Evolutionary conservation across 1,140 invertebrate species (phyloP), one percentile per base, ranked within the genome.

Genomic region (Manduca sexta): DNA sequence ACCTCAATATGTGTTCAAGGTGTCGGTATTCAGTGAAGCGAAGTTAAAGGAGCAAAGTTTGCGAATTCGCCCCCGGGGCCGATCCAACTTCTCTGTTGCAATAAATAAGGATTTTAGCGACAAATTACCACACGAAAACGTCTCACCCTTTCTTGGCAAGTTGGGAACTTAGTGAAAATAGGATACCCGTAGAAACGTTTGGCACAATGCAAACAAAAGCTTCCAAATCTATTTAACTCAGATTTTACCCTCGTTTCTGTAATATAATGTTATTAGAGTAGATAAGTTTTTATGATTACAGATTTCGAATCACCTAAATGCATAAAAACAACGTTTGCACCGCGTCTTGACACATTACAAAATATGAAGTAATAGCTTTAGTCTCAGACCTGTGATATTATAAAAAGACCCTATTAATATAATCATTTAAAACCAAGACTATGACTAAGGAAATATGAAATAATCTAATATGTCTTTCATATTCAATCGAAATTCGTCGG

Each of bases 61-160:
- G 45, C 61, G 70, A 72, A 69, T 69, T 77, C 64, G 61, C 76
- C 72, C 75, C 62, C 69, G 76, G 69, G 75, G 66, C 71, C 74
- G 75, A 77, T 80, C 70, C 74, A 79, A 80, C 64, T 77, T 79
- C 74, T 67, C 68, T 69, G 67, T 79, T 77, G 76, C 76, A 79
- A 78, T 83, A 83, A 83, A 80, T 83, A 79, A 83, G 76, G 76
- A 83, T 83, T 80, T 83, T 80, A 77, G 71, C 76, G 76, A 83
- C 75, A 83, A 80, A 83, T 83, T 80, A 79, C 74, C 74, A 67
- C 66, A 68, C 65, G 65, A 75, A 77, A 72, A 68, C 62, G 64
- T 74, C 66, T 74, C 64, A 71, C 74, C 71, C 69, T 75, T 69
- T 64, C 63, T 63, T 60, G 35, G 44, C 51, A 68, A 78, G 59